These are phyloP conservation scores for Potamarius usumacintae DNA, from an alignment of 2,113 vertebrate genomes.

Conservation along the genomic window DNA sequence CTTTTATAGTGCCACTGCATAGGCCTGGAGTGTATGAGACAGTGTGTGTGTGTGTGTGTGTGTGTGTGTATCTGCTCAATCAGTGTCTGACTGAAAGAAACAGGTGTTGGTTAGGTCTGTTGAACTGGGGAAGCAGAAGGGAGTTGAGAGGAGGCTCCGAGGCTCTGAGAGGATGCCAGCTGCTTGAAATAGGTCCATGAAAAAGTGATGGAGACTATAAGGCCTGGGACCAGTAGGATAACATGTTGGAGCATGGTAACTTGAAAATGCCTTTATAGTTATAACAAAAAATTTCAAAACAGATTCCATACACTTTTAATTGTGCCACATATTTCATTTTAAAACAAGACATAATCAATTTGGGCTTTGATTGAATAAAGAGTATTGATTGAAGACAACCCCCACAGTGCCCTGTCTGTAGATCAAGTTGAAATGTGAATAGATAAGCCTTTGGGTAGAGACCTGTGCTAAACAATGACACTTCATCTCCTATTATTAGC, in stretches of 20 bases:
- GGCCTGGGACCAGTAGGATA: neutral
- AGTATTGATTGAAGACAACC: neutral
- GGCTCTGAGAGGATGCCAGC: conserved; percentile 37
- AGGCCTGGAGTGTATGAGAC: neutral
- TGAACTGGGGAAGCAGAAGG: conserved; percentile 54
- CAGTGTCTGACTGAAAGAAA: conserved; percentile 60
- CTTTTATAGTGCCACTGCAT: neutral
- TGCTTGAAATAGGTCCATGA: conserved; percentile 49
- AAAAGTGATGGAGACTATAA: conserved; percentile 49
- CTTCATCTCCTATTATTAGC: conserved; percentile 21
- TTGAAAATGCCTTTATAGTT: neutral
- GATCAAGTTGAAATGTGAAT: conserved; percentile 47
- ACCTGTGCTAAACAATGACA: conserved; percentile 25
- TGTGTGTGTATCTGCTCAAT: neutral
- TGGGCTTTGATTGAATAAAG: neutral
- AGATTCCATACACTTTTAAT: neutral
- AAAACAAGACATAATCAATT: neutral
- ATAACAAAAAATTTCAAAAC: neutral
- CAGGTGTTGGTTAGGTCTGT: conserved; percentile 64
- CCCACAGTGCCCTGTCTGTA: conserved; percentile 11
- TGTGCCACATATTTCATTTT: neutral
- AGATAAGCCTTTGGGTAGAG: conserved; percentile 32
- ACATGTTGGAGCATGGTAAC: neutral
- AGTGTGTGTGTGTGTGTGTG: conserved; percentile 20
- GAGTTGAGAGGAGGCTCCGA: conserved; percentile 27